phyloP scores from a whole-genome alignment of 2,888 invertebrate genomes.

The Sinodicranocentrus sp. region DNA sequence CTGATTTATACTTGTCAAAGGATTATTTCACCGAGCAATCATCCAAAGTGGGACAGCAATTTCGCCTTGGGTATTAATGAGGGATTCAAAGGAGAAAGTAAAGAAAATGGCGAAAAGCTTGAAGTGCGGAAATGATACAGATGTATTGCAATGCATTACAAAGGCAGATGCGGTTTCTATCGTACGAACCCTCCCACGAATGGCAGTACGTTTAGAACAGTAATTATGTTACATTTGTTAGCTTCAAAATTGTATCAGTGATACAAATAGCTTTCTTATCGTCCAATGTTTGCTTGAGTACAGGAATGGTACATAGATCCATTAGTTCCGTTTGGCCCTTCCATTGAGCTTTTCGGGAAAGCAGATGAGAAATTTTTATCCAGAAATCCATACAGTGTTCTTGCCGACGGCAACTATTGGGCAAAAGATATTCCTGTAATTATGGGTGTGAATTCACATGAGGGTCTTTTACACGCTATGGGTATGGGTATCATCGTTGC shows the following conservation, averaged over 20 bases:
- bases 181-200: constrained; percentile 40
- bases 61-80: constrained; percentile 58
- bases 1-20: constrained; percentile 18
- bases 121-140: constrained; percentile 62
- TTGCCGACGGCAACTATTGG: constrained; percentile 68
- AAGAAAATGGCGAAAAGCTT: constrained; percentile 60
- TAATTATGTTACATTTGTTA: too few relatives aligned
- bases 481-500: constrained; percentile 40
- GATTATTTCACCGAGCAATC: constrained; percentile 67
- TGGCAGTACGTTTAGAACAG: constrained; percentile 57
- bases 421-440: constrained; percentile 69
- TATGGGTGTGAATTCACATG: constrained; percentile 73
- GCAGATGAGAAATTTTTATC: constrained; percentile 66
- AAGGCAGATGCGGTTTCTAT: constrained; percentile 38
- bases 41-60: constrained; percentile 68
- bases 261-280: too few relatives aligned
- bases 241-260: too few relatives aligned
- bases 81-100: constrained; percentile 47
- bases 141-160: constrained; percentile 47
- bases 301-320: constrained; percentile 73
- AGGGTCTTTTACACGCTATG: constrained; percentile 70
- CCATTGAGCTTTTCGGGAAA: constrained; percentile 59
- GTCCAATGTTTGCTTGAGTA: too few relatives aligned
- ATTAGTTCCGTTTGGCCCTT: constrained; percentile 71
- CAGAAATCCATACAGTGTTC: constrained; percentile 60